A percentile compares a stretch with the other conserved stretches of the same genome.
phyloP scores from a whole-genome alignment of 1,140 invertebrate genomes.

The Pentalonia nigronervosa region DNA sequence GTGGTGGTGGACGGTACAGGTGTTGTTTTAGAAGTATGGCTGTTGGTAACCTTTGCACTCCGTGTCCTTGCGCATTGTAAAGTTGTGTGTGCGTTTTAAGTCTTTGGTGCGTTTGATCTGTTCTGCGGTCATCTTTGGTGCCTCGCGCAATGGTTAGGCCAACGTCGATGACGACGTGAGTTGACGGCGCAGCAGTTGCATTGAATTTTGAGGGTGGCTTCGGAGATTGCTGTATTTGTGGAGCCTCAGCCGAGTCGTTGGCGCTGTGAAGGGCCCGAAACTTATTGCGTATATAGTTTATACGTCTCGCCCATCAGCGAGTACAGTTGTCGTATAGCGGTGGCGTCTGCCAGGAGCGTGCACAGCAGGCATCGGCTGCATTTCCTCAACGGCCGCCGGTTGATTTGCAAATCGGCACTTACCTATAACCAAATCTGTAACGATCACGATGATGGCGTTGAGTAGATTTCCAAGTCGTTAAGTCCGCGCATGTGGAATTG shows the following conservation, averaged over 20 bases:
- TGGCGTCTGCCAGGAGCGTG: conserved; percentile 82
- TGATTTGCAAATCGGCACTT: conserved; percentile 61
- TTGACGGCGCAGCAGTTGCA: conserved; percentile 65
- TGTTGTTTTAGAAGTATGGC: neutral
- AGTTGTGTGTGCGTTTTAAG: conserved; percentile 74
- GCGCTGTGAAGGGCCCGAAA: conserved; percentile 79
- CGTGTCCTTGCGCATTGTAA: conserved; percentile 76
- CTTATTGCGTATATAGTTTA: conserved; percentile 93
- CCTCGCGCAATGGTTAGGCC: conserved; percentile 86
- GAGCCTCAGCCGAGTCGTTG: conserved; percentile 80
- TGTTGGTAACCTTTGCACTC: neutral
- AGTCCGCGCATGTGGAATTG: conserved; percentile 83
- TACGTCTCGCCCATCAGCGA: conserved; percentile 88
- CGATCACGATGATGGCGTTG: conserved; percentile 93
- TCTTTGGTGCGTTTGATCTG: conserved; percentile 88
- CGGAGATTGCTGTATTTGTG: conserved; percentile 63
- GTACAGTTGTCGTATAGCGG: conserved; percentile 86
- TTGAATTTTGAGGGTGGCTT: conserved; percentile 59
- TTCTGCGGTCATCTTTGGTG: conserved; percentile 73
- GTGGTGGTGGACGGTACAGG: conserved; percentile 56
- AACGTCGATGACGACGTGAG: conserved; percentile 71
- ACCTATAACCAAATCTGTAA: conserved; percentile 70
- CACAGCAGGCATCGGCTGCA: conserved; percentile 86
- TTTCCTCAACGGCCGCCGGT: conserved; percentile 75
- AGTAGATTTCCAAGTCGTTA: conserved; percentile 90